phyloP scores from a whole-genome alignment of 2,113 vertebrate species.

The Peromyscus californicus region DNA sequence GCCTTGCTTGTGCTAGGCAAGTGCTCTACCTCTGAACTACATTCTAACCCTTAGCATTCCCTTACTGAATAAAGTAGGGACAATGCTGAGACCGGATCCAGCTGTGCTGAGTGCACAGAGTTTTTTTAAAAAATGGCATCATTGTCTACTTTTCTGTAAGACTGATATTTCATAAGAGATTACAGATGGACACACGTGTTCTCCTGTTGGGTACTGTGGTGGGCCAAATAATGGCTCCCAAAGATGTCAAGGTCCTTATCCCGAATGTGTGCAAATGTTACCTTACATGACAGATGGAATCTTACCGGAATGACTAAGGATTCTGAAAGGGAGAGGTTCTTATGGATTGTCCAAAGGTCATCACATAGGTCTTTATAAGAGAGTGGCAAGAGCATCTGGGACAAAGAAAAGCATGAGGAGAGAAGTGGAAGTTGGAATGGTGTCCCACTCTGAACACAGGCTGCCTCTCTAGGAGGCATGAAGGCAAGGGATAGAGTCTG shows the following conservation, averaged over 20 bases:
- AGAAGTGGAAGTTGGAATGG: not conserved
- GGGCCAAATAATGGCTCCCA: not conserved
- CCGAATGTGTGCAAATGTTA: not conserved
- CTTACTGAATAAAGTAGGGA: not conserved
- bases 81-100: not conserved
- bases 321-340: not conserved
- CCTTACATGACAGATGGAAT: not conserved
- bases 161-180: not conserved
- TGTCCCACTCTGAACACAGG: fast-evolving
- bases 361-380: not conserved
- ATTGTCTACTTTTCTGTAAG: not conserved
- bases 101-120: no score
- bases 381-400: not conserved
- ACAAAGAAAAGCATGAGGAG: not conserved
- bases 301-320: not conserved
- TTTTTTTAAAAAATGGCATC: not conserved
- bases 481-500: not conserved
- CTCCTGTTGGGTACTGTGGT: not conserved
- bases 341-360: not conserved
- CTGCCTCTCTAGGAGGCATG: not conserved
- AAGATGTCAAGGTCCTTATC: not conserved
- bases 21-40: not conserved
- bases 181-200: not conserved
- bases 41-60: not conserved
- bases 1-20: not conserved